Percentiles rank a stretch among this genome's conserved stretches.
phyloP scores from a whole-genome alignment of 2,888 invertebrate species.

The Homarus gammarus region DNA sequence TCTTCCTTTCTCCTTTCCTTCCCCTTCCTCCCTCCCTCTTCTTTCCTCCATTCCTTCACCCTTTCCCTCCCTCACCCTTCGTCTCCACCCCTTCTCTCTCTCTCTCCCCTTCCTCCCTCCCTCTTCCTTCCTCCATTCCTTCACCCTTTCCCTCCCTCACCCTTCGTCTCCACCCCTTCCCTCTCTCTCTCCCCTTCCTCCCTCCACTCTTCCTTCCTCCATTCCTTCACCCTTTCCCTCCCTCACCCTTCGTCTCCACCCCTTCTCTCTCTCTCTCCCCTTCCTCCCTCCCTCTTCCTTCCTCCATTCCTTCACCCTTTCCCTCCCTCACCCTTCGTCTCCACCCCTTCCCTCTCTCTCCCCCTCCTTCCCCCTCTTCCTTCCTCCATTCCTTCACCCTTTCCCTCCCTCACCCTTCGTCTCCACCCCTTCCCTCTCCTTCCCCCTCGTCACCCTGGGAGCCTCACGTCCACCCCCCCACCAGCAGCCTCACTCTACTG shows the following conservation, averaged over 20 bases:
- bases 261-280: neutral
- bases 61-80: too few relatives aligned
- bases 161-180: neutral
- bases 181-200: neutral
- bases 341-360: neutral
- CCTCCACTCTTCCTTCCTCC: too few relatives aligned
- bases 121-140: neutral
- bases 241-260: neutral
- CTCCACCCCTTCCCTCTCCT: conserved; percentile 3
- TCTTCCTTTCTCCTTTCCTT: neutral
- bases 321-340: neutral
- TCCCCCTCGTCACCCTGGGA: neutral
- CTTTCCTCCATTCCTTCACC: neutral
- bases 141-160: neutral
- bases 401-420: conserved; percentile 7
- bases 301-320: too few relatives aligned
- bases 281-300: too few relatives aligned
- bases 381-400: neutral
- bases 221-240: too few relatives aligned
- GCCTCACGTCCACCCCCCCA: neutral
- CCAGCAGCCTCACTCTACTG: neutral
- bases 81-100: neutral
- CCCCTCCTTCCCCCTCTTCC: neutral
- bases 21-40: neutral
- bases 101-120: neutral